Base-by-base conservation (phyloP, 1,140 invertebrate species). In the Trinorchestia longiramus region DNA sequence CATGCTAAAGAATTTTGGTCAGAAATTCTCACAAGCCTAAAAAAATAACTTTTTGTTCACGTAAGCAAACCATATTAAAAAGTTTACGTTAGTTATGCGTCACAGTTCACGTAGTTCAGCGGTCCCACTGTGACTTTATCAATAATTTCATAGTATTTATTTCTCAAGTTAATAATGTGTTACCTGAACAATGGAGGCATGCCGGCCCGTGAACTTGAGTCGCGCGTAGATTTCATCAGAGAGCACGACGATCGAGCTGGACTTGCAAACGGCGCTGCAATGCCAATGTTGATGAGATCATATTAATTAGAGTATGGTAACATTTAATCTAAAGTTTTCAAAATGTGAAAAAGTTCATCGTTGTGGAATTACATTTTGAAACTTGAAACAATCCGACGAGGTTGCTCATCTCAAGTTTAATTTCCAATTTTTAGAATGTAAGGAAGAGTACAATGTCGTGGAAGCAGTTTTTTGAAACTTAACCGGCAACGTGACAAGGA, bases 141-240 rank as follows among this genome's bases (percentile, higher is more conserved):
- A n/a, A n/a, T n/a, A n/a, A n/a, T n/a, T n/a, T n/a, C n/a, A n/a
- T n/a, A n/a, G n/a, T n/a, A n/a, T n/a, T n/a, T n/a, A n/a, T n/a
- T 3, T 77, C 62, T 23, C 62, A 77, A 77, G 62, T 28, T 77
- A 0, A 62, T n/a, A n/a, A n/a, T 62, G 8, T 45, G 95, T 92
- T 47, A 96, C 96, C 95, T 96, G 95, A 0, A 92, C 90, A 53
- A 96, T 96, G 41, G 95, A 96, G 6, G 53, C 95, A 62, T 96
- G 95, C 40, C 94, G 95, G 28, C 96, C 87, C 23, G 62, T 92
- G 95, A 96, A 96, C 44, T 96, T 96, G 23, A 96, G 95, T 6
- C 96, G 95, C 0, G 94, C 96, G 87, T 96, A 96, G 43, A 96
- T 96, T 62, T 96, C 96, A 53, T 96, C 96, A 15, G 96, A 96